Evolutionary conservation across 2,888 invertebrate species (phyloP), one percentile per base, ranked within the genome.

Genomic region (Erebia palarica): DNA sequence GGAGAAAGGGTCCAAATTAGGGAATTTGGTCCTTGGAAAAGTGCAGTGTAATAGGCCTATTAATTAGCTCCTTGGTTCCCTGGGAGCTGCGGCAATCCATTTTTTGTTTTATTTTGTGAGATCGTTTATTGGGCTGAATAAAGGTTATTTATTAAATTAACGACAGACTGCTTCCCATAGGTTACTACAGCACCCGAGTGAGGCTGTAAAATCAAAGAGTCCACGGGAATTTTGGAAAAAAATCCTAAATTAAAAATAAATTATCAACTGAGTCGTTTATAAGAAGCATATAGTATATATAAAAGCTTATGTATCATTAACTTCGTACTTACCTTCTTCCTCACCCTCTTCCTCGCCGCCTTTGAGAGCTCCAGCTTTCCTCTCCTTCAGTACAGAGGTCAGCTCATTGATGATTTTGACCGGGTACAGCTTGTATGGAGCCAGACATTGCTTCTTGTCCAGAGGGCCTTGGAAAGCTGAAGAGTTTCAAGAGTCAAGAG

Each of bases 401-500:
- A 93, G 79, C 69, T 93, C 92, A 68, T 92, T 93, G 75, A 80
- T 84, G 8, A 92, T 82, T 60, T 78, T 88, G 47, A 90, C 91
- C 0, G 91, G 87, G 75, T 91, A 92, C 71, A 93, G 70, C 78
- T 90, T 90, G 84, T 91, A 92, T 0, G 92, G 92, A 0, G 90
- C 86, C 1, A 91, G 76, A 71, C 85, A 84, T 61, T 92, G 92
- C 76, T 89, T 89, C 68, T 75, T 80, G 71, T 90, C 86, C 7
- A 93, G 75, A 0, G 83, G 84, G 0, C 90, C 91, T 84, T 92
- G 92, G 0, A 79, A 70, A 0, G 83, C 92, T 91, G 79, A 2
- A 18, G 14, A 36, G n/a, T n/a, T n/a, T n/a, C n/a, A n/a, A 36
- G 36, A 7, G 18, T n/a, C 18, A 68, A 68, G 11, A 21, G 18